Evolutionary conservation across 2,113 vertebrate species (phyloP).

Genomic region (Pantherophis guttatus): DNA sequence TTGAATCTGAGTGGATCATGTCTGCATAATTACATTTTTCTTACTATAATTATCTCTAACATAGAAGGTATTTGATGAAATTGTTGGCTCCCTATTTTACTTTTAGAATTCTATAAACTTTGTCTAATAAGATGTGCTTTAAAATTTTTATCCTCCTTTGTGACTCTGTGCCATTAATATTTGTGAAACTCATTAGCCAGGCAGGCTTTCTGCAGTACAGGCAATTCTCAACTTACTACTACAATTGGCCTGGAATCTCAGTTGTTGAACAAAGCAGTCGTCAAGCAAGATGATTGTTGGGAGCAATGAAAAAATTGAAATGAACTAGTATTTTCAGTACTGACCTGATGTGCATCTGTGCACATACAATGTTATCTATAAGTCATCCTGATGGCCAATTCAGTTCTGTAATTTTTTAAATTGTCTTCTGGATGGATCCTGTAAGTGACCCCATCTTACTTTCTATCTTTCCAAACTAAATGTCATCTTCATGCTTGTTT

Average conservation of each 20-base stretch:
- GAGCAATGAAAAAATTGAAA: neutral
- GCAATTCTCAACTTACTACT: neutral
- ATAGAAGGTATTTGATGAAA: neutral
- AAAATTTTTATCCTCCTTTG: neutral
- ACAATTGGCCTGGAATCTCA: neutral
- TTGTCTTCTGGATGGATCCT: neutral
- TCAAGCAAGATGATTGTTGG: neutral
- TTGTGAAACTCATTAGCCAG: neutral
- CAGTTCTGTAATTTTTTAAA: too few relatives aligned
- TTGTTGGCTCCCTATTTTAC: neutral
- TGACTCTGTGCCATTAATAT: neutral
- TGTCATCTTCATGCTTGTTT: neutral
- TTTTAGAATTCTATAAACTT: neutral
- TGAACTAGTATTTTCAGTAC: neutral
- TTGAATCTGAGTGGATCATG: neutral
- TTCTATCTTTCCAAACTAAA: neutral
- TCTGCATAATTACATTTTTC: neutral
- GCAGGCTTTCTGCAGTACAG: neutral
- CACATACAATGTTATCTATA: neutral
- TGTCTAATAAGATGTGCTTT: neutral
- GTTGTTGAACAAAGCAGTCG: neutral
- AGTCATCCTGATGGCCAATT: neutral
- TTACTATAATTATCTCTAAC: neutral
- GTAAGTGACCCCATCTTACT: neutral
- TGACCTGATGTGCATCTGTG: neutral